Conservation (phyloP, 2,113 vertebrate genomes). For the Regulus satrapa region DNA sequence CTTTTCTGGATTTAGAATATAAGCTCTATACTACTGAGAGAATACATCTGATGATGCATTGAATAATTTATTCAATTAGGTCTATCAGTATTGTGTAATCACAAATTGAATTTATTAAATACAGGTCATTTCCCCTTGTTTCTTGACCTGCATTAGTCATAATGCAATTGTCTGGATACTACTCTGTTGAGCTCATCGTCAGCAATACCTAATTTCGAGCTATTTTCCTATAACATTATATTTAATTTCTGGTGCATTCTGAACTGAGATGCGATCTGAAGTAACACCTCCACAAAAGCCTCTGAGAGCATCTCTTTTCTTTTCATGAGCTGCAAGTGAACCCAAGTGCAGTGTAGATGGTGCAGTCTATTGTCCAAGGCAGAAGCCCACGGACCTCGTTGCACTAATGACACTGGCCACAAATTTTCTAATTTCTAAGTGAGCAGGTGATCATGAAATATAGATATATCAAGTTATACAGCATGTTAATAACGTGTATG, state of each 20-base stretch:
- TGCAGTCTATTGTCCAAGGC: not conserved
- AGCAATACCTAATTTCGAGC: not conserved
- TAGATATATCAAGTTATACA: not conserved
- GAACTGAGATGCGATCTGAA: not conserved
- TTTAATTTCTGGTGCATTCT: not conserved
- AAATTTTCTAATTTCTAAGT: not conserved
- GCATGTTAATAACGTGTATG: not conserved
- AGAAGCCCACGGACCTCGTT: not conserved
- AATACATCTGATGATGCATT: not conserved
- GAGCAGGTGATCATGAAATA: not conserved
- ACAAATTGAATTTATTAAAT: conserved; percentile 6
- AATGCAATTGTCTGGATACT: not conserved
- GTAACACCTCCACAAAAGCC: not conserved
- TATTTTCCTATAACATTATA: not conserved
- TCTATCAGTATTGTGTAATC: not conserved
- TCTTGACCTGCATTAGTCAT: not conserved
- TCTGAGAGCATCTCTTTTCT: not conserved
- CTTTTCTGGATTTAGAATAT: not conserved
- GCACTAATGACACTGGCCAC: not conserved
- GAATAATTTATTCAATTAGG: not conserved
- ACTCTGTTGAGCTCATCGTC: not conserved
- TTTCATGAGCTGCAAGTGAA: not conserved
- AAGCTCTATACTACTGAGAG: not conserved
- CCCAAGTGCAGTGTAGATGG: not conserved
- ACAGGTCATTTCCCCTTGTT: not conserved